Percentiles rank a stretch among this genome's conserved stretches.
These are phyloP conservation scores for Rhea pennata DNA, from an alignment of 2,113 vertebrate genomes.

Conservation along the genomic window DNA sequence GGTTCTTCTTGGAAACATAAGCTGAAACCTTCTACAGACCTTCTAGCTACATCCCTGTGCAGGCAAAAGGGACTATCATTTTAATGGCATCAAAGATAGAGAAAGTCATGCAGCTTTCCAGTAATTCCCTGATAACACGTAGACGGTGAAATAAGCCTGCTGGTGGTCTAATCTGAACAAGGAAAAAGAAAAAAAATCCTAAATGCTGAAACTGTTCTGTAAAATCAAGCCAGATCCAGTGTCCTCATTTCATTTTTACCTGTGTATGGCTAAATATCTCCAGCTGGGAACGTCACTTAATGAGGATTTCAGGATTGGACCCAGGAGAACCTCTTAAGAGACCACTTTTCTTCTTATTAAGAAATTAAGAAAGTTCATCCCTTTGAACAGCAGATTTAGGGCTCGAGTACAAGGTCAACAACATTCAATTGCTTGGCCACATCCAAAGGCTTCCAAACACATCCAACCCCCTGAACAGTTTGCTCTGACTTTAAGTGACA, in stretches of 20 bases:
- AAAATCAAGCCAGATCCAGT: slow-evolving; percentile 5
- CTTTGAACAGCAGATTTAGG: neutral
- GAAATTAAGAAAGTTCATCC: neutral
- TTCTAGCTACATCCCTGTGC: slow-evolving; percentile 34
- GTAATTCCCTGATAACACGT: slow-evolving; percentile 53
- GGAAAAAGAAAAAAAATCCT: neutral
- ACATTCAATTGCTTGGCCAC: slow-evolving; percentile 5
- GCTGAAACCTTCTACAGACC: slow-evolving; percentile 41
- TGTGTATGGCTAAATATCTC: neutral
- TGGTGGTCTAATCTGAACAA: slow-evolving; percentile 42
- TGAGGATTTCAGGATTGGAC: neutral
- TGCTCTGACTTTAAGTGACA: neutral
- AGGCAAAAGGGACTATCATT: slow-evolving; percentile 25
- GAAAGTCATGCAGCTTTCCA: slow-evolving; percentile 46
- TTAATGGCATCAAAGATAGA: slow-evolving; percentile 45
- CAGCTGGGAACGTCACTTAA: neutral
- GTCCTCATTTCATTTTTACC: slow-evolving; percentile 29
- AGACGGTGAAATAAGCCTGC: slow-evolving; percentile 45
- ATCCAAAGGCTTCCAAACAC: neutral
- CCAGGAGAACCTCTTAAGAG: neutral
- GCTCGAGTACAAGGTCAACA: neutral
- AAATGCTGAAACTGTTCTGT: neutral
- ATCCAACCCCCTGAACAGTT: neutral
- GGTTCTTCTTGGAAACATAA: slow-evolving; percentile 34
- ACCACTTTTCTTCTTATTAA: slow-evolving; percentile 4